Evolutionary conservation across 2,888 invertebrate species (phyloP), one percentile per base, ranked within the genome.

Genomic region (Dryadula phaetusa): DNA sequence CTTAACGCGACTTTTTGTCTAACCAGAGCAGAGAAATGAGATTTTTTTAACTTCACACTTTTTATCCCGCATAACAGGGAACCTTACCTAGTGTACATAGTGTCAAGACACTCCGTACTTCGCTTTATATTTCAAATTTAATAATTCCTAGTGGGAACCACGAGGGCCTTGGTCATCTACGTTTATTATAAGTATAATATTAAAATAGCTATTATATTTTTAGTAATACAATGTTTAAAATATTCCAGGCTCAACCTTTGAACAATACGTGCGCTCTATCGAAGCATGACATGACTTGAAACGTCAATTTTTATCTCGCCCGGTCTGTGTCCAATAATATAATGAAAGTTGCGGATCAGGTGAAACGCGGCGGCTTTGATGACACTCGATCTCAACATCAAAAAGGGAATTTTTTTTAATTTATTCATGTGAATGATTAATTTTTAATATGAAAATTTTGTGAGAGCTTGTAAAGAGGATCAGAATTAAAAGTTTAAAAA

Each of bases 291-390:
- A 22, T 22, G 56, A 56, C 37, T 22, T 54, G 20, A 37, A 20
- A 22, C 20, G 34, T 56, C 56, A 56, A 56, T 56, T 40, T 40
- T 56, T 56, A 56, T 56, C 56, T 56, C 40, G 3, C 40, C 54
- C 56, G 40, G 8, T 16, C 16, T 37, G 40, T 40, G 56, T 22
- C 56, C 10, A 22, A 40, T 56, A 25, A 56, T 56, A 56, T 56
- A 56, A 56, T 25, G 56, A 56, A 56, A 16, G 56, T 22, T 56
- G 22, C 40, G 56, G 28, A 56, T 56, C 56, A 56, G 22, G 40
- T 56, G 6, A 40, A 56, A 56, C 40, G 56, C 40, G 37, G 22
- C n/a, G 56, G n/a, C 56, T 56, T 56, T 56, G 22, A 56, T 56
- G 37, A 12, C 37, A 56, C 54, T 37, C 34, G 40, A 22, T 56